These are phyloP conservation scores for Pseudopipra pipra DNA, from an alignment of 2,113 vertebrate genomes.

Conservation along the genomic window DNA sequence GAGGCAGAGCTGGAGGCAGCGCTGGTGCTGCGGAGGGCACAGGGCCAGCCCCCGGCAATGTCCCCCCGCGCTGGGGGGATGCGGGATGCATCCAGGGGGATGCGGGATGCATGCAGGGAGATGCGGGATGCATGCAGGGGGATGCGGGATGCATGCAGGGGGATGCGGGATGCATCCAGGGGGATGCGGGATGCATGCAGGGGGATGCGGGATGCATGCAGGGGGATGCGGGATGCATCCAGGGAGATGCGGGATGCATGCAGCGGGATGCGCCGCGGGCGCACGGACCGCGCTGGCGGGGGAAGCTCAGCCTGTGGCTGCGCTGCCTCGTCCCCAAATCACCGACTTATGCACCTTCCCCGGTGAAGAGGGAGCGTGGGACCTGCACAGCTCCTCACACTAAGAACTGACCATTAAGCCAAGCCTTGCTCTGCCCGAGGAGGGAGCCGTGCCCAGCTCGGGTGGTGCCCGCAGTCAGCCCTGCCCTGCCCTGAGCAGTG, in stretches of 20 bases:
- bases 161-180: background rate
- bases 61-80: background rate
- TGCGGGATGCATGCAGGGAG: too few species aligned
- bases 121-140: background rate
- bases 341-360: background rate
- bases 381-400: background rate
- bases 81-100: background rate
- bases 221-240: background rate
- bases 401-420: background rate
- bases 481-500: background rate
- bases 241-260: too few species aligned
- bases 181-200: too few species aligned
- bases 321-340: background rate
- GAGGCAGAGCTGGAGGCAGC: background rate
- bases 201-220: background rate
- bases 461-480: background rate
- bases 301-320: background rate
- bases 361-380: accelerated
- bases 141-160: background rate
- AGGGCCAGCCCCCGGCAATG: background rate
- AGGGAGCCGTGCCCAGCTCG: background rate
- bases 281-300: background rate
- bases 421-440: background rate
- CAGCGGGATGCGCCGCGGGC: background rate
- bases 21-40: accelerated